A percentile compares a stretch with the other conserved stretches of the same genome.
phyloP scores from a whole-genome alignment of 2,888 invertebrate species.

The Campoplex capitator region DNA sequence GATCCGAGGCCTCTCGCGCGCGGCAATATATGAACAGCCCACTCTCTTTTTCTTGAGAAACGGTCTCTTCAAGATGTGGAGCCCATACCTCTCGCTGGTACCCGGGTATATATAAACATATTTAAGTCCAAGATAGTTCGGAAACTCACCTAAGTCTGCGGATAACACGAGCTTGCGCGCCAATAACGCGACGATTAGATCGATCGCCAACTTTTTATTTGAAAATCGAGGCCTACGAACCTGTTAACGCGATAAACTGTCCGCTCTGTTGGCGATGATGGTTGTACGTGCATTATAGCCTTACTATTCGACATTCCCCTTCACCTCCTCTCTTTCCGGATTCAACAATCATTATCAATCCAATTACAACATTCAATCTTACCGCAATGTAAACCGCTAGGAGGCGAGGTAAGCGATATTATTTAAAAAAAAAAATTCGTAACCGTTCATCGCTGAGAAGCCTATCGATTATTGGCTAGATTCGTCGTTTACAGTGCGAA shows the following conservation, averaged over 20 bases:
- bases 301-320: slow-evolving; percentile 11
- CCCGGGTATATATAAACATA: neutral
- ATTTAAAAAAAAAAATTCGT: neutral
- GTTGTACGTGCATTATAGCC: neutral
- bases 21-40: slow-evolving; percentile 70
- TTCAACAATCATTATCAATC: slow-evolving; percentile 34
- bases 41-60: slow-evolving; percentile 48
- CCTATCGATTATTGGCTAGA: neutral
- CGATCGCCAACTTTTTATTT: slow-evolving; percentile 53
- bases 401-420: neutral
- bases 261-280: slow-evolving; percentile 20
- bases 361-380: slow-evolving; percentile 15
- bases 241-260: slow-evolving; percentile 67
- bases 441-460: neutral
- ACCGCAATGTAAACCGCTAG: neutral
- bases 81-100: slow-evolving; percentile 12
- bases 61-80: slow-evolving; percentile 57
- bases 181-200: slow-evolving; percentile 64
- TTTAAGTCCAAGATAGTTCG: slow-evolving; percentile 8
- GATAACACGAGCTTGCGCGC: slow-evolving; percentile 31
- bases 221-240: slow-evolving; percentile 45
- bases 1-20: slow-evolving; percentile 44
- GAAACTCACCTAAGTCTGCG: slow-evolving; percentile 4
- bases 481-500: neutral
- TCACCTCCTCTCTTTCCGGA: slow-evolving; percentile 7